These are phyloP conservation scores for Egretta garzetta DNA, from an alignment of 2,113 vertebrate genomes.

Conservation along the genomic window DNA sequence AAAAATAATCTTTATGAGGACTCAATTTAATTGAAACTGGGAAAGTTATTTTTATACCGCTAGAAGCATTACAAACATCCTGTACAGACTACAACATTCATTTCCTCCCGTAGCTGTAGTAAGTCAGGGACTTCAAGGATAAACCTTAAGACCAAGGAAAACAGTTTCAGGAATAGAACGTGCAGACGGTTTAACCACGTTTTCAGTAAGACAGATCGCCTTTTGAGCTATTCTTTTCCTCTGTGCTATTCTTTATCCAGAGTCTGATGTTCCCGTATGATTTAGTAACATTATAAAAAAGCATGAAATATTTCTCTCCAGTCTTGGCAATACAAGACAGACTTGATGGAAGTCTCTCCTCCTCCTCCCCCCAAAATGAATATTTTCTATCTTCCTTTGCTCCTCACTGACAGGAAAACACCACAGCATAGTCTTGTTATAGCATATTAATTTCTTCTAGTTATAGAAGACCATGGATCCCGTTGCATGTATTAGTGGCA, in stretches of 20 bases:
- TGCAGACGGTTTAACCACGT: background rate
- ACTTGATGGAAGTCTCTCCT: background rate
- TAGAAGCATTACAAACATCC: slow-evolving; percentile 32
- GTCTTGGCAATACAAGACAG: background rate
- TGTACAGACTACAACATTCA: background rate
- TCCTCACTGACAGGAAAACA: background rate
- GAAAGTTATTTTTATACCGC: slow-evolving; percentile 41
- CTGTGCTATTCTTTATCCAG: background rate
- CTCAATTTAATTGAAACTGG: background rate
- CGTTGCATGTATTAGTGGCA: background rate
- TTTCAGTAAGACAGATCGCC: background rate
- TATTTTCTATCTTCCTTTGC: background rate
- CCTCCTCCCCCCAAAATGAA: background rate
- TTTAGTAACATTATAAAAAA: slow-evolving; percentile 1
- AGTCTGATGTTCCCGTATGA: background rate
- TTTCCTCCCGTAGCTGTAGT: slow-evolving; percentile 29
- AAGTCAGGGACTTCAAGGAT: slow-evolving; percentile 4
- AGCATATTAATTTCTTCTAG: background rate
- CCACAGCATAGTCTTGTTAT: background rate
- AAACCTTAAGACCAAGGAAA: slow-evolving; percentile 30
- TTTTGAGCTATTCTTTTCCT: slow-evolving; percentile 35
- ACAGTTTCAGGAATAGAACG: background rate
- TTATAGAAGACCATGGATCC: background rate
- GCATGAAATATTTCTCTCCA: background rate
- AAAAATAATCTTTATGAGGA: background rate